Evolutionary conservation across 92 coral and sea anemone species (phyloP).

Genomic region (Siderastrea siderea): DNA sequence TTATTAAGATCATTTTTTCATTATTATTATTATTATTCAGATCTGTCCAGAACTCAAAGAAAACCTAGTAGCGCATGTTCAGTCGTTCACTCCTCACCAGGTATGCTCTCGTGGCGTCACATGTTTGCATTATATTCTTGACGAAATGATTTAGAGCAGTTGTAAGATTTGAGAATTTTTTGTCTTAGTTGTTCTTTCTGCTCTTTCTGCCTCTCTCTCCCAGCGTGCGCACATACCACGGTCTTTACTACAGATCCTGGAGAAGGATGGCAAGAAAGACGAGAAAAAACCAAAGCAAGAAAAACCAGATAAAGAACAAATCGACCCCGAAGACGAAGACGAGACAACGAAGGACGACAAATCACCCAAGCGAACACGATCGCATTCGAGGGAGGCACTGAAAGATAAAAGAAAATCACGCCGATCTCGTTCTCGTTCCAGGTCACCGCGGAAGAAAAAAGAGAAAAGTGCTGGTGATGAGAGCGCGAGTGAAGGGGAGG

Average conservation of each 20-base stretch:
- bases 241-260: constrained; percentile 92
- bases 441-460: constrained; percentile 81
- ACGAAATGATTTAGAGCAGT: background rate
- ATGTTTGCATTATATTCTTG: background rate
- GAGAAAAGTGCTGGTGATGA: constrained; percentile 69
- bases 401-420: constrained; percentile 82
- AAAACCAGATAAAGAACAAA: constrained; percentile 85
- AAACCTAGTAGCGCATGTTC: constrained; percentile 93
- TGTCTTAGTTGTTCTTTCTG: background rate
- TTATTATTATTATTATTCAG: constrained; percentile 40
- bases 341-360: constrained; percentile 55
- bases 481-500: constrained; percentile 58
- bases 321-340: constrained; percentile 84
- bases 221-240: constrained; percentile 98
- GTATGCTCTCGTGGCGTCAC: constrained; percentile 31
- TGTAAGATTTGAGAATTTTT: no score
- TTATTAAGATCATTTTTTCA: background rate
- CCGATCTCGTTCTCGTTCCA: constrained; percentile 76
- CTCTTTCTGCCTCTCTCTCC: background rate
- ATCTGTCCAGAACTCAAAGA: constrained; percentile 98
- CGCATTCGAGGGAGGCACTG: constrained; percentile 71
- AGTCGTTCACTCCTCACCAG: constrained; percentile 99
- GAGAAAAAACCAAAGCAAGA: constrained; percentile 87
- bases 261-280: constrained; percentile 82
- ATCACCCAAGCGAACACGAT: constrained; percentile 75